A percentile compares a stretch with the other conserved stretches of the same genome.
Evolutionary conservation across 2,888 invertebrate genomes (phyloP).

Genomic region (Caenorhabditis sulstoni): DNA sequence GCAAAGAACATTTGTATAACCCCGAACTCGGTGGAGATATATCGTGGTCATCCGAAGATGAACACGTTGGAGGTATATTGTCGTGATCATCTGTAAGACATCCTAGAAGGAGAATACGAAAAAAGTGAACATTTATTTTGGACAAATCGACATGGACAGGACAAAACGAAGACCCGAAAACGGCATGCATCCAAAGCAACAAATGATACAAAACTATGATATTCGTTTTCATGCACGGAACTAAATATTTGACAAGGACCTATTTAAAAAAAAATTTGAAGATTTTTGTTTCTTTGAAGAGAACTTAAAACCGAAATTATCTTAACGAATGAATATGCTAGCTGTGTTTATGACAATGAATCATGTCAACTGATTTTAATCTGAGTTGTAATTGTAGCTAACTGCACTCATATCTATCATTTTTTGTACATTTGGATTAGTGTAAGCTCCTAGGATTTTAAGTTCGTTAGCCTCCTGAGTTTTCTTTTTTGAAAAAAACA

Average conservation of each 20-base stretch:
- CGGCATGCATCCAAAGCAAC: too few species aligned
- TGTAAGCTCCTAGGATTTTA: slow-evolving; percentile 54
- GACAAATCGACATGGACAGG: not conserved
- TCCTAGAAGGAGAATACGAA: too few species aligned
- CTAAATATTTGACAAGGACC: too few species aligned
- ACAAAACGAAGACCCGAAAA: not conserved
- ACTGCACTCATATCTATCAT: slow-evolving; percentile 65
- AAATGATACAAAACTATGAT: too few species aligned
- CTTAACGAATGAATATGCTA: too few species aligned
- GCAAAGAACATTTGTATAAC: not conserved
- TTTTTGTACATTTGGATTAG: slow-evolving; percentile 63
- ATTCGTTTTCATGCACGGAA: too few species aligned
- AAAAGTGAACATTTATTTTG: too few species aligned
- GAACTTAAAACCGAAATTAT: not conserved
- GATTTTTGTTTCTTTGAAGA: not conserved
- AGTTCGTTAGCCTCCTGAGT: not conserved
- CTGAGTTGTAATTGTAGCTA: slow-evolving; percentile 24
- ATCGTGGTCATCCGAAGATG: slow-evolving; percentile 69
- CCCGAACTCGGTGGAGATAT: slow-evolving; percentile 44
- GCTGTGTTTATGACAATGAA: too few species aligned
- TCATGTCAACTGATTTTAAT: slow-evolving; percentile 19
- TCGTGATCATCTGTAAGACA: slow-evolving; percentile 52
- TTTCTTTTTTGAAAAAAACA: slow-evolving; percentile 10
- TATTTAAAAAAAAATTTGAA: not conserved
- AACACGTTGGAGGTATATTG: slow-evolving; percentile 66